phyloP scores from a whole-genome alignment of 2,888 invertebrate genomes.

The Hipparchia sbordonii region DNA sequence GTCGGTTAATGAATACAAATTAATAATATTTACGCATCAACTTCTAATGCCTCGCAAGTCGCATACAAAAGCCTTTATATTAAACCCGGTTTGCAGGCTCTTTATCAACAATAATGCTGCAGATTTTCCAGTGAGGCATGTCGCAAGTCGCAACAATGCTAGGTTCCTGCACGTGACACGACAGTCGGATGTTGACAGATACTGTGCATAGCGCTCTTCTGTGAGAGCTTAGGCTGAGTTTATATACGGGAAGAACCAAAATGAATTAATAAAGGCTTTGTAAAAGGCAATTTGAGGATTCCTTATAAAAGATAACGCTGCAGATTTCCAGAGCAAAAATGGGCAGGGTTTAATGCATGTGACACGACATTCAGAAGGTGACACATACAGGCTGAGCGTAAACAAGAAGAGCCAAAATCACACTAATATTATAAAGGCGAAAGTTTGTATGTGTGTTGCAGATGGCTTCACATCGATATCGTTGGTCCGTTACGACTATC shows the following conservation, averaged over 20 bases:
- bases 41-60: not conserved
- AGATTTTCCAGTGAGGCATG: constrained; percentile 5
- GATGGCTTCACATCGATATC: too few relatives aligned
- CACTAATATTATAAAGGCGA: too few relatives aligned
- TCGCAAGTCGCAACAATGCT: not conserved
- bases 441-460: too few relatives aligned
- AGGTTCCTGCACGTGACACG: constrained; percentile 2
- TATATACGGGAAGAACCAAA: too few relatives aligned
- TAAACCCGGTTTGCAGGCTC: not conserved
- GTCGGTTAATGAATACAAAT: too few relatives aligned
- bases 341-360: not conserved
- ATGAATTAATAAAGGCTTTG: not conserved
- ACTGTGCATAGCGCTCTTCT: not conserved
- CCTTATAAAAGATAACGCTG: not conserved
- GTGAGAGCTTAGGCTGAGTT: too few relatives aligned
- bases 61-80: not conserved
- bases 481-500: too few relatives aligned
- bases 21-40: not conserved
- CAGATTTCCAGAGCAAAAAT: constrained; percentile 2
- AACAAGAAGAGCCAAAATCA: too few relatives aligned
- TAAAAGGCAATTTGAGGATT: not conserved
- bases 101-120: not conserved
- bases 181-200: constrained; percentile 2
- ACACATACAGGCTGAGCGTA: too few relatives aligned
- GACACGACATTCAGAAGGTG: not conserved